Conservation (phyloP, 2,113 vertebrate species). For the Gopherus flavomarginatus region DNA sequence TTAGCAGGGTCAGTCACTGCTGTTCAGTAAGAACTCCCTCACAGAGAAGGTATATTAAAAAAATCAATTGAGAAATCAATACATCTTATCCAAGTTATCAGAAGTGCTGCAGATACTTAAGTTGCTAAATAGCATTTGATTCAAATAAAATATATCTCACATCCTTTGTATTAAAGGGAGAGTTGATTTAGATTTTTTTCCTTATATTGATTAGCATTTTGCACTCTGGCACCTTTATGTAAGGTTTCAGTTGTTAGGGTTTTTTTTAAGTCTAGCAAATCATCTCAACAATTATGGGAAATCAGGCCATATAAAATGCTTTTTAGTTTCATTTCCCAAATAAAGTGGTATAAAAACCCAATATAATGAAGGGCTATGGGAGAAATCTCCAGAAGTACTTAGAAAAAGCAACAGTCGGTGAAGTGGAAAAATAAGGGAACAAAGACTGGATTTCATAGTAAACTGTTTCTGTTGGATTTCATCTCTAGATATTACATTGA, state of each 20-base stretch:
- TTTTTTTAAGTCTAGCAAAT: conserved; percentile 41
- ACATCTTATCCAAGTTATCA: conserved; percentile 70
- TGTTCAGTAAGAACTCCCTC: conserved; percentile 42
- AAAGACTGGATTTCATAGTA: conserved; percentile 67
- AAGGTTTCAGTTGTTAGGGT: conserved; percentile 55
- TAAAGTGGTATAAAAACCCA: conserved; percentile 54
- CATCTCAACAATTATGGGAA: conserved; percentile 31
- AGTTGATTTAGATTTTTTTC: conserved; percentile 21
- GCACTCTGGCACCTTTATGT: conserved; percentile 37
- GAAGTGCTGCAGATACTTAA: conserved; percentile 64
- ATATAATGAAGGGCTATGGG: conserved; percentile 53
- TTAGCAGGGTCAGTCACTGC: conserved; percentile 25
- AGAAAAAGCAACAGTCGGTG: conserved; percentile 59
- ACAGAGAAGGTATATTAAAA: conserved; percentile 49
- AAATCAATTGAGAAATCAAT: conserved; percentile 77
- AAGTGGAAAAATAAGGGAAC: conserved; percentile 71
- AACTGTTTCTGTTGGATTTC: conserved; percentile 65
- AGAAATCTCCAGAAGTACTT: conserved; percentile 56
- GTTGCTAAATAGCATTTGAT: conserved; percentile 72
- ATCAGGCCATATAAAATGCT: conserved; percentile 40
- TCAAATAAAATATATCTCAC: conserved; percentile 51
- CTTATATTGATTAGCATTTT: conserved; percentile 4
- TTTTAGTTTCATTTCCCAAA: conserved; percentile 68
- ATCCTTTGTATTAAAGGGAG: conserved; percentile 58
- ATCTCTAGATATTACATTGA: conserved; percentile 56